Evolutionary conservation across 2,888 invertebrate species (phyloP).

Genomic region (Drosophila yooni): DNA sequence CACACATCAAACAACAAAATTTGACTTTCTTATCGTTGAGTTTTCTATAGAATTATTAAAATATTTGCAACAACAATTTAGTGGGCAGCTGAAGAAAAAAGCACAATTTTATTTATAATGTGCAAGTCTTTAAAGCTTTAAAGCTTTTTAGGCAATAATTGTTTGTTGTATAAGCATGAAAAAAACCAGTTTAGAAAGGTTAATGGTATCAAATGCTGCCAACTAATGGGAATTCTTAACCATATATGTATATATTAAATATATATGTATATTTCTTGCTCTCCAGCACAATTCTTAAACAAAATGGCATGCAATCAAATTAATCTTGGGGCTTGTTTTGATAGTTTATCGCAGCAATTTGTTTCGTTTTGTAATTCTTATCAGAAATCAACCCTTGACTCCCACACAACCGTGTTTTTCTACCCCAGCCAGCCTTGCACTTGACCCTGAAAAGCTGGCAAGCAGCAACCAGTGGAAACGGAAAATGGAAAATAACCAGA

Average conservation of each 20-base stretch:
- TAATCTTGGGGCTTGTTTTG: background rate
- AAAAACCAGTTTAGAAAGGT: background rate
- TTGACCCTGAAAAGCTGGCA: slow-evolving; percentile 59
- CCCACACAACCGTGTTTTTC: slow-evolving; percentile 12
- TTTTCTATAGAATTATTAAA: background rate
- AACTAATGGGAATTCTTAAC: background rate
- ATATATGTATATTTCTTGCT: too few relatives aligned
- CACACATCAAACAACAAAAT: background rate
- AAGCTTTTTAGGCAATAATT: slow-evolving; percentile 4
- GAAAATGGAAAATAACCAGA: slow-evolving; percentile 68
- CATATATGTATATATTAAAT: background rate
- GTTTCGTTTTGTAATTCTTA: slow-evolving; percentile 23
- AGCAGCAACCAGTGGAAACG: slow-evolving; percentile 12
- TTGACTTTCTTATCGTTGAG: background rate
- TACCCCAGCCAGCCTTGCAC: slow-evolving; percentile 36
- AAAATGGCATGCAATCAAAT: background rate
- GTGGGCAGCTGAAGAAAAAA: slow-evolving; percentile 6
- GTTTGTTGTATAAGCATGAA: background rate
- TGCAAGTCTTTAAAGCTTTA: slow-evolving; percentile 5
- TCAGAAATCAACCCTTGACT: slow-evolving; percentile 33
- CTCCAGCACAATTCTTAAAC: background rate
- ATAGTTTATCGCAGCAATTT: slow-evolving; percentile 2
- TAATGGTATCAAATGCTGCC: background rate
- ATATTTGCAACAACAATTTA: slow-evolving; percentile 2
- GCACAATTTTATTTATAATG: background rate